Base-by-base conservation (phyloP, 2,888 invertebrate species). In the Dyspetes luteomarginatus region DNA sequence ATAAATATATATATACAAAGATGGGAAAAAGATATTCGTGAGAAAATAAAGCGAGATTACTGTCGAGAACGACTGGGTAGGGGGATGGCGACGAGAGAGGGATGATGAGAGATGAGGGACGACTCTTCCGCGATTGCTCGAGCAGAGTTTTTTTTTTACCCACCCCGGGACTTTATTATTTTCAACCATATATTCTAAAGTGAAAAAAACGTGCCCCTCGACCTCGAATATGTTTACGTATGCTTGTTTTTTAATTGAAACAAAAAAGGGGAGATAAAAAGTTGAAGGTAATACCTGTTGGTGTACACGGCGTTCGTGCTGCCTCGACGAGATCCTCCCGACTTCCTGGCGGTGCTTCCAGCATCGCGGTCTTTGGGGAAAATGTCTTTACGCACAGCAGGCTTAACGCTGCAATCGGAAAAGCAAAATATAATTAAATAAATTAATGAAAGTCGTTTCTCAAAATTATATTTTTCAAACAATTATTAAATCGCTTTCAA, bases 331-430 rank as follows among this genome's bases (percentile, higher is more conserved):
- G 90, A 79, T 91, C 91, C 82, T 91, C 91, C 62, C 90, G 90
- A 83, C 91, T 91, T 76, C 91, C 91, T 19, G 91, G 91, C 77
- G 91, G 91, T 82, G 90, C 91, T 84, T 91, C 91, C 83, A 91
- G 85, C 91, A 91, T 91, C 68, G 85, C 83, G 74, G 84, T 85
- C 84, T 83, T 88, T 78, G 87, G 87, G 82, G 88, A 87, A 75
- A 90, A 90, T 87, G 89, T 88, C 83, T 89, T 90, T 74, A 89
- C 88, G 86, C 91, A 90, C 84, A 91, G 90, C 91, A 91, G 90
- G 90, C 91, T 90, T 80, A 91, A 86, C 87, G 91, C 91, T 91
- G 84, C 1, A 87, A 88, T 26, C 12, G n/a, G n/a, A 36, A 36
- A 36, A 36, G 36, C 7, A 45, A 24, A 60, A 19, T 4, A 17